These are phyloP conservation scores for pig (Sus scrofa) DNA, from an alignment of 2,113 vertebrate genomes.

Conservation along the genomic window T2T-Sscrofa CM000824.6:93784001-93784500, in stretches of 20 bases:
- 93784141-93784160: constrained; percentile 44
- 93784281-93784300: not conserved
- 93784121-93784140: constrained; percentile 49
- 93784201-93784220: constrained; percentile 44
- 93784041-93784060: constrained; percentile 67
- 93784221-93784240: not conserved
- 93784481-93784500: not conserved
- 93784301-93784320: not conserved
- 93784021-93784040: not conserved
- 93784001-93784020: too few species aligned
- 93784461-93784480: not conserved
- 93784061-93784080: constrained; percentile 68
- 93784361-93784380: not conserved
- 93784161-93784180: constrained; percentile 27
- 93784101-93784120: constrained; percentile 71
- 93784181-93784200: constrained; percentile 18
- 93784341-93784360: not conserved
- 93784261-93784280: not conserved
- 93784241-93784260: not conserved
- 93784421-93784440: not conserved
- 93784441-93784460: not conserved
- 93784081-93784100: constrained; percentile 77
- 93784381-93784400: not conserved
- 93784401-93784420: not conserved
- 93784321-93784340: not conserved